Base-by-base conservation (phyloP, 1,140 invertebrate genomes). In the Oedothorax gibbosus region DNA sequence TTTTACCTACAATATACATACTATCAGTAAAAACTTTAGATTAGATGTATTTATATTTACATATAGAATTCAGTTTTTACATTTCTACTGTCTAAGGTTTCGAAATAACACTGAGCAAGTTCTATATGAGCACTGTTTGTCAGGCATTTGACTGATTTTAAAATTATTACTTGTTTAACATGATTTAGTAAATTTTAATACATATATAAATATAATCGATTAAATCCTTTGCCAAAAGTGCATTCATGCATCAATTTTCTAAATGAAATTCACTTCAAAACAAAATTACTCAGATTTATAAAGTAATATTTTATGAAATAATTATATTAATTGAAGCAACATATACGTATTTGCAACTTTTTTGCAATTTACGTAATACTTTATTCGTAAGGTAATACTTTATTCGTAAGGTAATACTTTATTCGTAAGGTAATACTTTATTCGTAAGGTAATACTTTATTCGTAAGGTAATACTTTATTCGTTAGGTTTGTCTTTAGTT, bases 51-150 rank as follows among this genome's bases (percentile, higher is more conserved):
- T 21, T 18, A 79, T 77, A 18, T 53, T n/a, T 56, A 20, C 57
- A 79, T 68, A 15, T 79, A 79, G 62, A 66, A 10, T 66, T 50
- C 12, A 35, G 51, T 68, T 79, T 66, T 8, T 18, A 54, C 20
- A 53, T 51, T 76, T 79, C 49, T 53, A 79, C 62, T 54, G 68
- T 79, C 14, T 75, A 56, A 57, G 68, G 51, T 66, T 14, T 79
- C 7, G n/a, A 62, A 66, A 62, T 53, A 66, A 79, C 77, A 66
- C 77, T 79, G 77, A 79, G 77, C 77, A 79, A 79, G 35, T 66
- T 79, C 77, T 79, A 79, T 66, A 79, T 79, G 62, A 79, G 77
- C 77, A 79, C 62, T 79, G n/a, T n/a, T 50, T 65, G 53, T 66
- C 11, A 14, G n/a, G 56, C 51, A 65, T 60, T 50, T 62, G 56